A percentile compares a stretch with the other conserved stretches of the same genome.
These are phyloP conservation scores for Scaptomyza cyrtandrae DNA, from an alignment of 2,888 invertebrate species.

Conservation along the genomic window DNA sequence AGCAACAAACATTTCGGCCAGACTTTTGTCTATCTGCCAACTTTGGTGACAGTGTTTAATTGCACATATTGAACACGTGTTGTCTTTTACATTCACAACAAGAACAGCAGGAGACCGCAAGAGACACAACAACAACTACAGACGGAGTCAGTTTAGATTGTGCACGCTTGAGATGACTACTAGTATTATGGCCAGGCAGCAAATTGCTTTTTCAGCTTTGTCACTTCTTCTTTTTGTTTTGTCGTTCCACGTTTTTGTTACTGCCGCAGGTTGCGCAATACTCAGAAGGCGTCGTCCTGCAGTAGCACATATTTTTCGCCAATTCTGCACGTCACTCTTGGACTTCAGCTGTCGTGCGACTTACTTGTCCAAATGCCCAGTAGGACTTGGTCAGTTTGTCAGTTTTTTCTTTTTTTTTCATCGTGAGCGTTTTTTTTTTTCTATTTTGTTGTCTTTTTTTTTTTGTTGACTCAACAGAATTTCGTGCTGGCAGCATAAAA, in stretches of 20 bases:
- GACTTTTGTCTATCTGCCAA: slow-evolving; percentile 45
- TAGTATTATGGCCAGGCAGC: slow-evolving; percentile 67
- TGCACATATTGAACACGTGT: slow-evolving; percentile 81
- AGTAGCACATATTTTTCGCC: slow-evolving; percentile 56
- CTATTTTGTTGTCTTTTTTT: slow-evolving; percentile 3
- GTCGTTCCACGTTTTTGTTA: slow-evolving; percentile 58
- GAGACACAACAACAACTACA: slow-evolving; percentile 15
- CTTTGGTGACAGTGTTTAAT: slow-evolving; percentile 76
- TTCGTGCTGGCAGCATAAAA: slow-evolving; percentile 53
- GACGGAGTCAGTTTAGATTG: slow-evolving; percentile 36
- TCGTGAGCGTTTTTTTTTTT: slow-evolving; percentile 19
- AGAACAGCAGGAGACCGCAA: neutral
- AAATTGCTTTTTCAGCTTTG: slow-evolving; percentile 80
- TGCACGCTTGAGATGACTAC: slow-evolving; percentile 51
- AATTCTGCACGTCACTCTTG: slow-evolving; percentile 72
- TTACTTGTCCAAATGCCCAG: slow-evolving; percentile 39
- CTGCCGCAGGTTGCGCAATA: slow-evolving; percentile 53
- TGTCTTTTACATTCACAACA: slow-evolving; percentile 44
- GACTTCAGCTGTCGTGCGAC: slow-evolving; percentile 50
- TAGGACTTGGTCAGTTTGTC: slow-evolving; percentile 22
- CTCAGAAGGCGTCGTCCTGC: slow-evolving; percentile 28
- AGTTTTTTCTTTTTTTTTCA: slow-evolving; percentile 2
- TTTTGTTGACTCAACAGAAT: slow-evolving; percentile 73
- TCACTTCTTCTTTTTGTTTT: slow-evolving; percentile 66
- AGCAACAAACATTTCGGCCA: slow-evolving; percentile 10